These are phyloP conservation scores for Apotomis turbidana DNA, from an alignment of 2,888 invertebrate species.

Conservation along the genomic window DNA sequence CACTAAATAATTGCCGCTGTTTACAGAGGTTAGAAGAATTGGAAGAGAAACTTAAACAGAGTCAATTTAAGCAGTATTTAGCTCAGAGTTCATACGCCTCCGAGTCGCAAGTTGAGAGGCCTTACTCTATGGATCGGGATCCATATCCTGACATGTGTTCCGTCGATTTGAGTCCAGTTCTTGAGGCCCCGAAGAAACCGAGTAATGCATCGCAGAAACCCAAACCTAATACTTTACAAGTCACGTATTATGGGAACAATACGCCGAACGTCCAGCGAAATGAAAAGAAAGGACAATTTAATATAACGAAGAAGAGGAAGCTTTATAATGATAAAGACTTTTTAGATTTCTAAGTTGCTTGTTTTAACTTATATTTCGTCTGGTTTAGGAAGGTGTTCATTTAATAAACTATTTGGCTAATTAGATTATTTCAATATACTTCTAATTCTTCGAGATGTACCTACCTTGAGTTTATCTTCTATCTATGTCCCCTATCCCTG, in stretches of 20 bases:
- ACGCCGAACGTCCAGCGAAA: conserved; percentile 47
- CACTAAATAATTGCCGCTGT: conserved; percentile 46
- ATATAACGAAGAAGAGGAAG: conserved; percentile 75
- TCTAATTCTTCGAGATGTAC: too few relatives aligned
- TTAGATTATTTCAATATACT: too few relatives aligned
- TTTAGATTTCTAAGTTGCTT: conserved; percentile 62
- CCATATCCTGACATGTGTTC: conserved; percentile 52
- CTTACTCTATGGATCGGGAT: conserved; percentile 66
- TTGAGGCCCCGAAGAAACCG: conserved; percentile 50
- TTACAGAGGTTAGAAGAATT: conserved; percentile 72
- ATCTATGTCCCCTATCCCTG: too few relatives aligned
- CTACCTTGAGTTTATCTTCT: too few relatives aligned
- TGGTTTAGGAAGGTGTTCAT: too few relatives aligned
- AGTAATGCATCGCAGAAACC: conserved; percentile 34
- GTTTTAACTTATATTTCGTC: neutral
- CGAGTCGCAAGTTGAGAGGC: conserved; percentile 69
- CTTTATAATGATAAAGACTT: conserved; percentile 74
- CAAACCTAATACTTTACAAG: conserved; percentile 61
- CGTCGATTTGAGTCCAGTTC: conserved; percentile 52
- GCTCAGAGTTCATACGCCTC: conserved; percentile 64
- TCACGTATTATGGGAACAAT: conserved; percentile 67
- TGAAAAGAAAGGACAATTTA: conserved; percentile 72
- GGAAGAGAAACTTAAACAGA: conserved; percentile 77
- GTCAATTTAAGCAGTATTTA: conserved; percentile 73
- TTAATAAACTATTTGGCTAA: too few relatives aligned